phyloP scores from a whole-genome alignment of 2,888 invertebrate species.

The Athripsodes cinereus region DNA sequence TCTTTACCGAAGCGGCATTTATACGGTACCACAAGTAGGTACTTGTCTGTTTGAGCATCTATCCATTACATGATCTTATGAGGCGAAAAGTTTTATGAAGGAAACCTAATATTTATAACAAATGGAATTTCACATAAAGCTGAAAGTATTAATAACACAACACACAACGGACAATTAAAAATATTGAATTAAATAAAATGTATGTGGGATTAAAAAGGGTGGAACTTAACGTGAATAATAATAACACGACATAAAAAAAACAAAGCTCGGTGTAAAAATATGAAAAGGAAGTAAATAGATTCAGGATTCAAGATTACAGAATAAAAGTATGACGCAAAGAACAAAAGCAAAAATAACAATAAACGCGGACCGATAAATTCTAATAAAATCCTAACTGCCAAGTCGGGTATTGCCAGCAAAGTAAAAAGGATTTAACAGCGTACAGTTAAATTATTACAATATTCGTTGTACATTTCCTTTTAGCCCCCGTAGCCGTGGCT shows the following conservation, averaged over 20 bases:
- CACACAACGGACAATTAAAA: too few species aligned
- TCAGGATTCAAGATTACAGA: neutral
- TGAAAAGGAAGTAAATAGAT: neutral
- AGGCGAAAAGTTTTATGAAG: too few species aligned
- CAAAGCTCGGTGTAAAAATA: neutral
- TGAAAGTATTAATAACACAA: too few species aligned
- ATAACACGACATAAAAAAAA: neutral
- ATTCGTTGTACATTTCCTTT: conserved; percentile 4
- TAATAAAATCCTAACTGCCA: conserved; percentile 16
- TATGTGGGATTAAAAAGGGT: too few species aligned
- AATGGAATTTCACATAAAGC: too few species aligned
- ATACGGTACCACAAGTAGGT: too few species aligned
- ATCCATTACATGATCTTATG: too few species aligned
- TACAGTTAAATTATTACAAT: conserved; percentile 11
- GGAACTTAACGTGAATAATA: neutral
- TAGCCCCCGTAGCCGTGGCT: neutral
- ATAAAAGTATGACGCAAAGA: neutral
- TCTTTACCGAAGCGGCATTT: too few species aligned
- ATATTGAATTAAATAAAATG: too few species aligned
- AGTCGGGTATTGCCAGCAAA: conserved; percentile 1
- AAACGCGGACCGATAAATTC: conserved; percentile 24
- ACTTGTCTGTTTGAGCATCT: too few species aligned
- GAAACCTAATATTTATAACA: too few species aligned
- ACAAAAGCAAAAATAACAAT: conserved; percentile 23
- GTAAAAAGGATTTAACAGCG: conserved; percentile 2